Base-by-base conservation (phyloP, 2,113 vertebrate genomes). In the Pogona vitticeps region DNA sequence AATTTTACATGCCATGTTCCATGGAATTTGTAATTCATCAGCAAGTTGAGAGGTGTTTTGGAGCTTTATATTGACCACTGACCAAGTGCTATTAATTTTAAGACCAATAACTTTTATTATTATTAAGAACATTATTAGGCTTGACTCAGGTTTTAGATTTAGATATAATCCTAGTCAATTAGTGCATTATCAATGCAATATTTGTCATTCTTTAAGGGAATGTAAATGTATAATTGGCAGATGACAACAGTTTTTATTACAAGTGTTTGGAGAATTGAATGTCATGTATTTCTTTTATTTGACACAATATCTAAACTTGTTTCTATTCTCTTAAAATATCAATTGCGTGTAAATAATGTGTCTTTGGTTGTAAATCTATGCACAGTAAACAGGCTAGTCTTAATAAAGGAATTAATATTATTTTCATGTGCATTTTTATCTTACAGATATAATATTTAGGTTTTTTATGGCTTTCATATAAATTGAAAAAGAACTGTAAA, bases 341-440 rank as follows among this genome's bases (percentile, higher is more conserved):
- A 91, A 63, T 63, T 82, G 86, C 83, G 1, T 97, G 96, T 96
- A 96, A 94, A 96, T 96, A 95, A 92, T 3, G 90, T 80, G 86
- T 86, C 77, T 93, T 90, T 76, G 88, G 91, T 87, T 96, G 95
- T 96, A 95, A 96, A 95, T 96, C 93, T 95, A 92, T 87, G 86
- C 92, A 82, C 90, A 87, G 68, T 92, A 92, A 89, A 88, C 90
- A 93, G 93, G 79, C 83, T 93, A 88, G 40, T 83, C 71, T 92
- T 95, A 96, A 96, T 96, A 95, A 96, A 92, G 83, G 71, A 87
- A 91, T 86, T 96, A 95, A 95, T 92, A 93, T 90, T 92, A 93
- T 90, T 76, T 33, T 67, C 89, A 84, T 90, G 40, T 85, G 23
- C 9, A 72, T 65, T 86, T 28, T 80, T 92, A 86, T 91, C 84